These are phyloP conservation scores for Clunio marinus DNA, from an alignment of 2,888 invertebrate genomes.

Conservation along the genomic window DNA sequence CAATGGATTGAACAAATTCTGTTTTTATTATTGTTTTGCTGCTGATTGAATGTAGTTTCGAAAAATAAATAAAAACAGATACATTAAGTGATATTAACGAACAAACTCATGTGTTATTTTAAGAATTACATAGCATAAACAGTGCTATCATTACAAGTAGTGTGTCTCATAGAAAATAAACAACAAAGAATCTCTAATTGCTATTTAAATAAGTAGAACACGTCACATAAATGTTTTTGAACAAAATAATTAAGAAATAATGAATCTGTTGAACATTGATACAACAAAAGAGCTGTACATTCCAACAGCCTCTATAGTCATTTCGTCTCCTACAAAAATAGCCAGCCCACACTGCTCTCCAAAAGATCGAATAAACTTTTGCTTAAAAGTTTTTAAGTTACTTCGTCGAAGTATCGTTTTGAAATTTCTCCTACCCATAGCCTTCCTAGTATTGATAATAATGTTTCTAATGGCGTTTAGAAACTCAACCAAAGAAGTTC, in stretches of 20 bases:
- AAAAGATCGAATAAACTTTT: conserved; percentile 28
- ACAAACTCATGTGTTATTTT: no score
- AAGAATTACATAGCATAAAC: no score
- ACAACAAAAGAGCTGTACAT: conserved; percentile 26
- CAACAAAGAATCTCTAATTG: not conserved
- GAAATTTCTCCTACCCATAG: conserved; percentile 22
- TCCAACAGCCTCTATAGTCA: conserved; percentile 20
- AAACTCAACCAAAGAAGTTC: conserved; percentile 57
- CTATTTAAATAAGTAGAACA: no score
- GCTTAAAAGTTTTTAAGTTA: conserved; percentile 23
- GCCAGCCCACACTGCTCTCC: conserved; percentile 23
- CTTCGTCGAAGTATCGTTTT: conserved; percentile 6
- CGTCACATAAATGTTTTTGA: not conserved
- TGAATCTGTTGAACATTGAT: conserved; percentile 34
- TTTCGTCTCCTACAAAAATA: conserved; percentile 8
- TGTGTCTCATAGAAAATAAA: not conserved
- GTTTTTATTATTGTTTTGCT: no score
- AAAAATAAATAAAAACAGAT: no score
- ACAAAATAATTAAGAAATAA: not conserved
- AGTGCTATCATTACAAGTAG: not conserved
- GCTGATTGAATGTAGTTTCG: no score
- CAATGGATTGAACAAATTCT: no score
- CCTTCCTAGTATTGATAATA: conserved; percentile 14
- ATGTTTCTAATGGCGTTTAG: conserved; percentile 25
- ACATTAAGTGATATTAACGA: no score